Evolutionary conservation across 2,113 vertebrate genomes (phyloP).

Genomic region (Chloropsis hardwickii): DNA sequence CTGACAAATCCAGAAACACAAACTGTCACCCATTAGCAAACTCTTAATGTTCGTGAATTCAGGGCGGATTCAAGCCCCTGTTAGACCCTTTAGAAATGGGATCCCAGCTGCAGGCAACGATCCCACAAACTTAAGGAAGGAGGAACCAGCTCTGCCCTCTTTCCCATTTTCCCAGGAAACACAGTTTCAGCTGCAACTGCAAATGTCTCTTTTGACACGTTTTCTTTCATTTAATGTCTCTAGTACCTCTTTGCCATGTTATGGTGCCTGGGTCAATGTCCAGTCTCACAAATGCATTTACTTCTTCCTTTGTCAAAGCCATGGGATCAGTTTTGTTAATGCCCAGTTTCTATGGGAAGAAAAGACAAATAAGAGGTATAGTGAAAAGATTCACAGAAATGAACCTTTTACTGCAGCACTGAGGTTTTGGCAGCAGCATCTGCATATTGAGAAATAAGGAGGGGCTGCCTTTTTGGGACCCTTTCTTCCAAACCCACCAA

Average conservation of each 20-base stretch:
- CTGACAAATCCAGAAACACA: neutral
- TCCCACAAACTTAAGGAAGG: neutral
- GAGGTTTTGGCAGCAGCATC: neutral
- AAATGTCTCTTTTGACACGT: neutral
- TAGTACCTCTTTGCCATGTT: slow-evolving; percentile 95
- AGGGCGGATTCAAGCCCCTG: neutral
- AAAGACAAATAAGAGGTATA: neutral
- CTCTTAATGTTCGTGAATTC: neutral
- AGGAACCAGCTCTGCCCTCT: neutral
- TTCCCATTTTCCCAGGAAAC: neutral
- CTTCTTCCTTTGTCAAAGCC: slow-evolving; percentile 87
- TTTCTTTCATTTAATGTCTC: neutral
- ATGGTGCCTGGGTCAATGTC: slow-evolving; percentile 90
- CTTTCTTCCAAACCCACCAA: neutral
- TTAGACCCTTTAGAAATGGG: neutral
- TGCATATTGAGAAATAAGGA: neutral
- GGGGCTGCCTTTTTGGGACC: neutral
- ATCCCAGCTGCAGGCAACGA: neutral
- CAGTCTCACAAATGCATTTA: slow-evolving; percentile 86
- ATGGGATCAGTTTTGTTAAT: slow-evolving; percentile 90
- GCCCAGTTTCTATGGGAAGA: slow-evolving; percentile 82
- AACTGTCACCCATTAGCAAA: neutral
- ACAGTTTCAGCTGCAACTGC: neutral
- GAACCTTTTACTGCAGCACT: neutral
- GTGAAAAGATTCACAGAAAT: neutral